phyloP scores from a whole-genome alignment of 35 echinoderm and acorn worm genomes.

The Ophiothrix spiculata region DNA sequence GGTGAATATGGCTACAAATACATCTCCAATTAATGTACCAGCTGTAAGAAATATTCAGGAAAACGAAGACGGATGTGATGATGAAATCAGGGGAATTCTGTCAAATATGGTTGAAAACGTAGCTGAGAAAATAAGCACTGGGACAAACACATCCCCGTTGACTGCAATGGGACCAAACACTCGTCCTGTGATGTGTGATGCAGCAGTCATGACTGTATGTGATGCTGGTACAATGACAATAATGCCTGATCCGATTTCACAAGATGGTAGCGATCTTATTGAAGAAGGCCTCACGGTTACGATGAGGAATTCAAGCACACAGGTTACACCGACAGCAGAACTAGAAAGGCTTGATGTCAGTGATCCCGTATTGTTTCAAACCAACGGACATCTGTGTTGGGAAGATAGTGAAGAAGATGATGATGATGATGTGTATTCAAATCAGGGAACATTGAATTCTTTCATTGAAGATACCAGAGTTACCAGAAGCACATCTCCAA shows the following conservation, averaged over 20 bases:
- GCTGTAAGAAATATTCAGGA: too few species aligned
- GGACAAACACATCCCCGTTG: too few species aligned
- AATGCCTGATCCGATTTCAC: too few species aligned
- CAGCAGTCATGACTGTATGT: slow-evolving; percentile 21
- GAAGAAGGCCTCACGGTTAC: not conserved
- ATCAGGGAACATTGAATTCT: not conserved
- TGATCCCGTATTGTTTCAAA: not conserved
- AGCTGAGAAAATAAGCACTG: too few species aligned
- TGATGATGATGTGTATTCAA: not conserved
- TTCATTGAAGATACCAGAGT: not conserved
- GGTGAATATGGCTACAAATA: not conserved
- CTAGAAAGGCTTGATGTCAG: not conserved
- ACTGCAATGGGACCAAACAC: too few species aligned
- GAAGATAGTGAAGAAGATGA: not conserved
- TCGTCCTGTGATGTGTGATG: not conserved
- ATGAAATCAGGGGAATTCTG: too few species aligned
- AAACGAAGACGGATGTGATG: not conserved
- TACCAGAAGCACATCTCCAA: not conserved
- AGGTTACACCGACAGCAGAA: not conserved
- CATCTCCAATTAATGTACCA: too few species aligned
- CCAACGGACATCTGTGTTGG: not conserved
- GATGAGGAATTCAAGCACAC: not conserved
- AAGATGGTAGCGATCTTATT: too few species aligned
- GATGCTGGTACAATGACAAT: not conserved
- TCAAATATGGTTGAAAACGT: too few species aligned